phyloP scores from a whole-genome alignment of 2,888 invertebrate species.

The Hypomecis atomaria region DNA sequence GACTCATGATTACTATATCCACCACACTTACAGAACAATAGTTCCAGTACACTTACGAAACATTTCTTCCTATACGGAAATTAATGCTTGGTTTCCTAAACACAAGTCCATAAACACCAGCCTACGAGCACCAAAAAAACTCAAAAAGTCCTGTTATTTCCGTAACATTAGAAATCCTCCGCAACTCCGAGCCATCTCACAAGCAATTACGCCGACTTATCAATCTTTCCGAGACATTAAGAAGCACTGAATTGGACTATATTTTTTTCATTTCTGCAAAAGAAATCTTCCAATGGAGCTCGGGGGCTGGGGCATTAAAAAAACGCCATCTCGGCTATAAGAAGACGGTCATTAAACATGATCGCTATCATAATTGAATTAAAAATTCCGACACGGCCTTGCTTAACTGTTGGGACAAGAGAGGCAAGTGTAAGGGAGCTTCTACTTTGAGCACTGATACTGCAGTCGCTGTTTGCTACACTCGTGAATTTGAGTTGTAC shows the following conservation, averaged over 20 bases:
- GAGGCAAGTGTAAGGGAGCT: conserved; percentile 44
- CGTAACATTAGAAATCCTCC: conserved; percentile 6
- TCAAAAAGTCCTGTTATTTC: neutral
- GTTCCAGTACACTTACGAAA: too few relatives aligned
- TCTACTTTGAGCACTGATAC: conserved; percentile 34
- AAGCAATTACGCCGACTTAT: conserved; percentile 66
- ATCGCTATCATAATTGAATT: conserved; percentile 85
- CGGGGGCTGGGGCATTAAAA: conserved; percentile 42
- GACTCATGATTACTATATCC: too few relatives aligned
- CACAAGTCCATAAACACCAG: neutral
- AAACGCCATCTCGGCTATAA: conserved; percentile 65
- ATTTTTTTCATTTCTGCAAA: conserved; percentile 45
- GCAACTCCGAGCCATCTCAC: conserved; percentile 20
- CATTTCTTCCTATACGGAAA: too few relatives aligned
- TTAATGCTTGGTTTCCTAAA: neutral
- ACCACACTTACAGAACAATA: too few relatives aligned
- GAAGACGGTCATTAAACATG: conserved; percentile 80
- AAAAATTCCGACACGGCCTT: conserved; percentile 82
- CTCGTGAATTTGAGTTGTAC: too few relatives aligned
- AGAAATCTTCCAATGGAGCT: conserved; percentile 43
- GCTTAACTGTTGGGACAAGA: conserved; percentile 58
- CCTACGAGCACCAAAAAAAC: neutral
- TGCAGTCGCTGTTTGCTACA: too few relatives aligned
- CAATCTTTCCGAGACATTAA: conserved; percentile 64
- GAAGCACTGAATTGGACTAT: conserved; percentile 36